Percentiles rank a stretch among this genome's conserved stretches.
phyloP scores from a whole-genome alignment of 2,888 invertebrate genomes.

The Drosophila hawaiiensis region DNA sequence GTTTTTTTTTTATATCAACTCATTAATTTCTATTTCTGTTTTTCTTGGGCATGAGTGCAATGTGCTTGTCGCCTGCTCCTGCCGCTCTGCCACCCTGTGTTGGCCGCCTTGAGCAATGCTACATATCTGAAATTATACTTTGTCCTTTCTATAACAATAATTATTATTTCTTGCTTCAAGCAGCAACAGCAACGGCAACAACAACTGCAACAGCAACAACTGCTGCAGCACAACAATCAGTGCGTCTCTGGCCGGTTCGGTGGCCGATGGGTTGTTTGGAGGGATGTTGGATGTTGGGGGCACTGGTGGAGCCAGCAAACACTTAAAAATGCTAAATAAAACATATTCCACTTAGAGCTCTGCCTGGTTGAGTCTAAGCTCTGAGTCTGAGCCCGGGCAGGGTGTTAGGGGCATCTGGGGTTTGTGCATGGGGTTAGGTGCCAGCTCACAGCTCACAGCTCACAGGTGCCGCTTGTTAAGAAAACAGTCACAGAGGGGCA shows the following conservation, averaged over 20 bases:
- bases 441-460: constrained; percentile 62
- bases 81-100: neutral
- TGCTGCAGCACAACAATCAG: constrained; percentile 52
- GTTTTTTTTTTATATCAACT: constrained; percentile 69
- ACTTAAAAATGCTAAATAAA: constrained; percentile 80
- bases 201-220: constrained; percentile 25
- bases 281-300: constrained; percentile 8
- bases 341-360: constrained; percentile 76
- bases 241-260: constrained; percentile 42
- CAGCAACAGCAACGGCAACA: constrained; percentile 17
- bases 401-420: neutral
- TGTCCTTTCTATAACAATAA: constrained; percentile 81
- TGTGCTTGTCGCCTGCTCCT: constrained; percentile 37
- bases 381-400: constrained; percentile 9
- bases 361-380: constrained; percentile 18
- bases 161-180: constrained; percentile 78
- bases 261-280: constrained; percentile 15
- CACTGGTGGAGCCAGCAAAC: constrained; percentile 69
- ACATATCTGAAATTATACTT: constrained; percentile 80
- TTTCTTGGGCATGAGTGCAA: constrained; percentile 70
- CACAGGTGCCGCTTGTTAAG: constrained; percentile 79
- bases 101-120: constrained; percentile 51
- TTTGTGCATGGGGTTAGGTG: constrained; percentile 53
- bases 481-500: constrained; percentile 55
- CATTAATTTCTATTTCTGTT: constrained; percentile 79